Evolutionary conservation across 1,140 invertebrate species (phyloP).

Genomic region (Bacillus rossius): DNA sequence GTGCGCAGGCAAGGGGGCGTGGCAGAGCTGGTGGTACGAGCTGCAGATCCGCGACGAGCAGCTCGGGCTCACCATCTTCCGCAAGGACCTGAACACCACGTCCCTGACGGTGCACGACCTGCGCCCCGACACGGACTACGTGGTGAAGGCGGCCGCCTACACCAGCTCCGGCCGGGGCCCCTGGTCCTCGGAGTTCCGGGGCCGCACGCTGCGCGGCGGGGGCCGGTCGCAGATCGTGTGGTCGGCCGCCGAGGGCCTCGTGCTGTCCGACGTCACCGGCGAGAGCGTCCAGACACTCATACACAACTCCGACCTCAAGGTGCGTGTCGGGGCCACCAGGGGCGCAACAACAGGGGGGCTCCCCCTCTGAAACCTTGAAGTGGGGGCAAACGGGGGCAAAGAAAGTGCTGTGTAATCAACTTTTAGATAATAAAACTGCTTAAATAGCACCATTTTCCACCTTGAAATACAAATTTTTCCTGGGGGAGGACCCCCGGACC

Average conservation of each 20-base stretch:
- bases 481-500: too few relatives aligned
- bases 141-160: slow-evolving; percentile 70
- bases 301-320: slow-evolving; percentile 47
- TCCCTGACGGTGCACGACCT: slow-evolving; percentile 60
- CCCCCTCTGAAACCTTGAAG: too few relatives aligned
- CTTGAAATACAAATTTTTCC: too few relatives aligned
- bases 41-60: slow-evolving; percentile 61
- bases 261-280: slow-evolving; percentile 68
- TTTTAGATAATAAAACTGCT: too few relatives aligned
- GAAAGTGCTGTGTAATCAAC: too few relatives aligned
- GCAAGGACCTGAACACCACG: slow-evolving; percentile 54
- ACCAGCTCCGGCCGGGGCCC: slow-evolving; percentile 67
- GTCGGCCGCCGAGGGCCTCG: slow-evolving; percentile 61
- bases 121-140: slow-evolving; percentile 65
- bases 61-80: slow-evolving; percentile 42
- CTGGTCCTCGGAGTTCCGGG: slow-evolving; percentile 69
- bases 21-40: slow-evolving; percentile 81
- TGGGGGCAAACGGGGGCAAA: too few relatives aligned
- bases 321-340: not conserved
- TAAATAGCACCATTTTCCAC: too few relatives aligned
- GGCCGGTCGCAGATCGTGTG: slow-evolving; percentile 58
- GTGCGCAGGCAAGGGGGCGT: slow-evolving; percentile 58
- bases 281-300: slow-evolving; percentile 59
- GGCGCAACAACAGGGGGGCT: too few relatives aligned
- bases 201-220: slow-evolving; percentile 55